Conservation (phyloP, 2,797 vertebrate species). For the Gallirallus australis region DNA sequence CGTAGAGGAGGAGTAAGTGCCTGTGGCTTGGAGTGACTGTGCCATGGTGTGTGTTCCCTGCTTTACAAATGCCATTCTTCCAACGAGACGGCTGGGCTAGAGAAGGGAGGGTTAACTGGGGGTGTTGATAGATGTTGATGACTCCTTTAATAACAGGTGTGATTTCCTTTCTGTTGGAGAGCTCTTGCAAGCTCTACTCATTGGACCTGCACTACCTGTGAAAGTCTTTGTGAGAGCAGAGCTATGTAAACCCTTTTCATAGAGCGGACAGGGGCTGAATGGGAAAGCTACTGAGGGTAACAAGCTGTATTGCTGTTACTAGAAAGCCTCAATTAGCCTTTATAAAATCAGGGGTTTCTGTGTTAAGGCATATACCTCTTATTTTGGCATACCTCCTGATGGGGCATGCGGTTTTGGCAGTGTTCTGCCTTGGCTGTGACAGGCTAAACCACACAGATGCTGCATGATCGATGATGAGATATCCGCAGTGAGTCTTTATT, state of each 20-base stretch:
- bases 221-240: neutral
- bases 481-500: neutral
- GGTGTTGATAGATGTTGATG: neutral
- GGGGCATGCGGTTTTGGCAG: too few species aligned
- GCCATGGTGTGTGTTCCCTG: neutral
- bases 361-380: neutral
- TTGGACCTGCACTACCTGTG: neutral
- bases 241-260: neutral
- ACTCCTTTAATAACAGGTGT: neutral
- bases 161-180: neutral
- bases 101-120: neutral
- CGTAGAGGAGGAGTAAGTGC: neutral
- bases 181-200: neutral
- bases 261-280: neutral
- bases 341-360: neutral
- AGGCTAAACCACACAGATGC: too few species aligned
- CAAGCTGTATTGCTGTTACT: neutral
- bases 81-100: rapidly evolving
- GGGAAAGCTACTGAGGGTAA: neutral
- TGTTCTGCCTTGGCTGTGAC: too few species aligned
- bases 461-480: neutral
- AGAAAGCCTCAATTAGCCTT: neutral
- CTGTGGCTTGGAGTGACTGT: neutral
- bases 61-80: neutral
- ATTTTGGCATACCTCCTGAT: neutral